Evolutionary conservation across 1,140 invertebrate genomes (phyloP), one percentile per base, ranked within the genome.

Genomic region (Eurosta solidaginis): DNA sequence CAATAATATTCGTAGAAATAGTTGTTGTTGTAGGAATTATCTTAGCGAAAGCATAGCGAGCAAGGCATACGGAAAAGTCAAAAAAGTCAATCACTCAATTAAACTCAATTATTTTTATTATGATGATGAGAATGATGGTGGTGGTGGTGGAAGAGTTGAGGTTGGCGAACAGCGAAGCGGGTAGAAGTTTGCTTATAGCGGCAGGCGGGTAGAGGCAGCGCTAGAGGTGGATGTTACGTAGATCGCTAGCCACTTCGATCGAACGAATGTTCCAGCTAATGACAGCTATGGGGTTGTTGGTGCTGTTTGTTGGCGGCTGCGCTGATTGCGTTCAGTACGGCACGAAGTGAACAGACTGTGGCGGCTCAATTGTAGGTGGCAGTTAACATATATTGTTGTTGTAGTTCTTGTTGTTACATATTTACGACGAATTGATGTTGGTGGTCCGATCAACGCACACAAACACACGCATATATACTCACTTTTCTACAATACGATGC

Each of bases 51-150:
- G 54, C 54, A 7, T 40, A 68, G 59, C 40, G 36, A 17, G 27
- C 27, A 29, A 33, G 33, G 59, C 59, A n/a, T 17, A 22, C 6
- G 33, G 59, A 68, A 40, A 68, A 68, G 59, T 68, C 59, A 74
- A 36, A 29, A 45, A 74, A 40, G 73, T 74, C 73, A 74, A 74
- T 74, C 73, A 74, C 73, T 74, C 73, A 74, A 74, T 74, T 74
- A 74, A 74, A 74, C 40, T 74, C 73, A 74, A 74, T 74, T 74
- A 74, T 74, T 74, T 45, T 74, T 74, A 74, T 74, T 44, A 45
- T 74, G 42, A 29, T 29, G 52, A 74, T 74, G 73, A 74, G 59
- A 33, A 17, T 49, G 47, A 49, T 54, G 25, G 52, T 29, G 52
- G 25, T 29, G 52, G 20, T 25, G 25, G n/a, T 29, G 27, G 27